phyloP scores from a whole-genome alignment of 2,113 vertebrate genomes.

The Chamaetylas fuelleborni region DNA sequence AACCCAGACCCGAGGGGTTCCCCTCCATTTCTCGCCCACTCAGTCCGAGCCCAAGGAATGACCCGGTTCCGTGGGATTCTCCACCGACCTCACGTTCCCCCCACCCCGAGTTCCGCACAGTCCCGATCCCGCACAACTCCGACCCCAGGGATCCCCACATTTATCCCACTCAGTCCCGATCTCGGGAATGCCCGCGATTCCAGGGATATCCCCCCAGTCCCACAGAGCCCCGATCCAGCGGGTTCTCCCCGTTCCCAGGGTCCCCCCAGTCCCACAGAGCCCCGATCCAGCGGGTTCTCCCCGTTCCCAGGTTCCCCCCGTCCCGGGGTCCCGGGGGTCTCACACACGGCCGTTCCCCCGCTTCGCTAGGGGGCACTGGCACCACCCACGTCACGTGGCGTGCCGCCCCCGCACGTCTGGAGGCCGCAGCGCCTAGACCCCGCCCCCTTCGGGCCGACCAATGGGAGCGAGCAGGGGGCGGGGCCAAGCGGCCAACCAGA shows the following conservation, averaged over 20 bases:
- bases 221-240: not conserved
- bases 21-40: not conserved
- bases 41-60: not conserved
- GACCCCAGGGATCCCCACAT: not conserved
- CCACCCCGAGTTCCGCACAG: too few species aligned
- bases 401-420: fast-evolving
- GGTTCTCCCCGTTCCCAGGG: not conserved
- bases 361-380: not conserved
- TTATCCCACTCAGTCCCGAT: not conserved
- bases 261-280: not conserved
- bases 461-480: fast-evolving
- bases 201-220: not conserved
- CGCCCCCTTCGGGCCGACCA: fast-evolving
- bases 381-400: not conserved
- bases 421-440: fast-evolving
- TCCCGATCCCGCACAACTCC: not conserved
- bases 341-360: not conserved
- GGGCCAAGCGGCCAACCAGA: fast-evolving
- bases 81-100: not conserved
- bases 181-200: too few species aligned
- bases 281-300: not conserved
- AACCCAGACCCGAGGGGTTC: not conserved
- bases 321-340: not conserved
- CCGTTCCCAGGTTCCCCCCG: not conserved
- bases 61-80: not conserved